Evolutionary conservation across 2,888 invertebrate species (phyloP), one percentile per base, ranked within the genome.

Genomic region (Chloroclystis v-ata): DNA sequence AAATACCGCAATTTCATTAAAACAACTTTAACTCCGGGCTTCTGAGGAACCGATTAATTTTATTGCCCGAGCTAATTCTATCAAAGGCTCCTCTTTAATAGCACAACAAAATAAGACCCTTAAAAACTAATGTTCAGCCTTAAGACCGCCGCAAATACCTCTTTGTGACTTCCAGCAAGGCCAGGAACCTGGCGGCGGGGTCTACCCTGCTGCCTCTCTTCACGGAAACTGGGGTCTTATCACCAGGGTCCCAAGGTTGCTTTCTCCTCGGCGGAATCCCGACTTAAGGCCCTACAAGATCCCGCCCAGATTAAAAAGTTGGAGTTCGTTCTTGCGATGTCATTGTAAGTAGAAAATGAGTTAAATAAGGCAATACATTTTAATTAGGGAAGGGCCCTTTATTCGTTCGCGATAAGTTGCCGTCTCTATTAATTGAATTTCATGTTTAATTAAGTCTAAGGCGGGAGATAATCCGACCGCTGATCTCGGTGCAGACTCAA

Each of bases 331-430:
- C 82, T 78, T 79, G 78, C 82, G 78, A 76, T 81, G 82, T 85
- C 85, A 84, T 82, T 85, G 84, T 84, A 79, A 85, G 83, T 84
- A 78, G 85, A 84, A 86, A 87, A 87, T 86, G 85, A 87, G 86
- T 87, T 85, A 84, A 87, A 87, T 85, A 87, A 86, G 81, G 86
- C 86, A 87, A 87, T 87, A 87, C 84, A 86, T 87, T 87, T 87
- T 87, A 87, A 87, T 87, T 85, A 87, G 85, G 54, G 81, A 81
- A 79, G 82, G 84, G 81, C 75, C 83, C 82, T 84, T 85, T 84
- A 82, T 85, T 84, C 82, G 75, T 75, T 73, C 75, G 82, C 82
- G 84, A 85, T 85, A 84, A 84, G 82, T 84, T 78, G 77, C 73
- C 71, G 73, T 70, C 77, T 80, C 81, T 83, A 85, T 85, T 86